Base-by-base conservation (phyloP, 2,888 invertebrate species). In the Ornithoptera alexandrae region DNA sequence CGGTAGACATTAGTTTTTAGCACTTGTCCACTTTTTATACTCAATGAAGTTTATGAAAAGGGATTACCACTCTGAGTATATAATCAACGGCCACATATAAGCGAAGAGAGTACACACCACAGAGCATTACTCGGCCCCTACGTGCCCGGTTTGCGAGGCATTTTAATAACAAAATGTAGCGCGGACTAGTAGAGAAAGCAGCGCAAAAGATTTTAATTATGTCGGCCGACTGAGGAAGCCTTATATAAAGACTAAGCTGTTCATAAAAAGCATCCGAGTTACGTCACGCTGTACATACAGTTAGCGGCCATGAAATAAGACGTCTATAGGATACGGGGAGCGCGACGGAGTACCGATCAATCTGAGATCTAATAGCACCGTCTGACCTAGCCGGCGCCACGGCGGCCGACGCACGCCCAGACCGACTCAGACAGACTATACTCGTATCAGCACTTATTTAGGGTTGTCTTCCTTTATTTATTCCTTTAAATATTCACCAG, bases 361-460 rank as follows among this genome's bases (percentile, higher is more conserved):
- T 90, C 89, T 86, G 84, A 83, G 83, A 83, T 83, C 80, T 86
- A 88, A 89, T 87, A 84, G 86, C 83, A 79, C 76, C 80, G 89
- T 86, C 88, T 86, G 89, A 87, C 84, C 89, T 83, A 86, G 83
- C 81, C 81, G 90, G 90, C 90, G 90, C 90, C 90, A 80, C 74
- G 69, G 78, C 83, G 84, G 83, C 82, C 84, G 84, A 79, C 88
- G 84, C 82, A 81, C 84, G 83, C 85, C 79, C 74, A 57, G 68
- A 69, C 74, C 72, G 72, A 73, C 77, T 73, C 79, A 82, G 78
- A 78, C 81, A 75, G 74, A 75, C 75, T 72, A 77, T 66, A 46
- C 46, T 46, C 46, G 46, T 46, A 70, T 72, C 72, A 74, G 73
- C 71, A 72, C 71, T 75, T 67, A 67, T 67, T 70, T 61, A 70